A percentile compares a stretch with the other conserved stretches of the same genome.
phyloP scores from a whole-genome alignment of 2,888 invertebrate genomes.

The Idaea aversata region DNA sequence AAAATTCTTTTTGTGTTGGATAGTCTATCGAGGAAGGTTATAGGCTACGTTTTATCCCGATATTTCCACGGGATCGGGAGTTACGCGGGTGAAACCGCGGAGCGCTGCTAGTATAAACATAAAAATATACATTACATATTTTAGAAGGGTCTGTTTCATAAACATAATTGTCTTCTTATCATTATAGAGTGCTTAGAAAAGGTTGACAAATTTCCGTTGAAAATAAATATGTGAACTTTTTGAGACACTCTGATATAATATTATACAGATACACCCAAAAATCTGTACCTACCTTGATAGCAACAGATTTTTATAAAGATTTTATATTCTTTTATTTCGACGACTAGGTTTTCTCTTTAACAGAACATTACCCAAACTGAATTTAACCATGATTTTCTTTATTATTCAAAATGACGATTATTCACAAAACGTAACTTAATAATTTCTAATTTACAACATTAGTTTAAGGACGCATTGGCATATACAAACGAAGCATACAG shows the following conservation, averaged over 20 bases:
- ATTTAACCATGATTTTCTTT: background rate
- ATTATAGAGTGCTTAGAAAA: background rate
- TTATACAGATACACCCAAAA: no score
- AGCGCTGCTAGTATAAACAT: no score
- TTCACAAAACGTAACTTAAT: background rate
- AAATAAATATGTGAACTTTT: background rate
- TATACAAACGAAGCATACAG: background rate
- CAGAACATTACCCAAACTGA: background rate
- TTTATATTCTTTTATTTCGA: background rate
- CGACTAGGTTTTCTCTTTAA: background rate
- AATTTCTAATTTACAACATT: background rate
- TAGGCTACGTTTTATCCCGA: no score
- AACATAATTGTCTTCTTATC: background rate
- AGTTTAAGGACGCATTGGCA: background rate
- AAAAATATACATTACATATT: background rate
- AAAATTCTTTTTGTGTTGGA: no score
- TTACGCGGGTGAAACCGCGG: no score
- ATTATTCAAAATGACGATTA: background rate
- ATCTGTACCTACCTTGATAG: background rate
- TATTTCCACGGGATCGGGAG: no score
- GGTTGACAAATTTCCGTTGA: background rate
- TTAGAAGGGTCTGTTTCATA: background rate
- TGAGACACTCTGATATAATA: background rate
- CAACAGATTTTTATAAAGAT: background rate
- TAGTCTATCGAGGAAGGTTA: no score